Conservation (phyloP, 2,113 vertebrate species). For the Psilopsiagon aymara region DNA sequence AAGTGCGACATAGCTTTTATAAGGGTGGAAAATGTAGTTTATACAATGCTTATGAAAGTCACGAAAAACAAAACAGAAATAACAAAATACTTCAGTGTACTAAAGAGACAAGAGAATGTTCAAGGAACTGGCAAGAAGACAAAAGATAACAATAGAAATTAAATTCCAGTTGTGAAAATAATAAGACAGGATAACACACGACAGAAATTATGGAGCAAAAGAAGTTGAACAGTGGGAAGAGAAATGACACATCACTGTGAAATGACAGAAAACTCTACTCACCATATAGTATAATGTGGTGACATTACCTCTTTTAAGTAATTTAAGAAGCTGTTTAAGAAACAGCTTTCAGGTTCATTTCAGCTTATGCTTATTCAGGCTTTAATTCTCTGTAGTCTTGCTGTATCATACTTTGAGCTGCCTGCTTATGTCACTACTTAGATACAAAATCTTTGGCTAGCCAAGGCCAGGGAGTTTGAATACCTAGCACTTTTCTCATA, state of each 20-base stretch:
- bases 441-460: not conserved
- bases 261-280: not conserved
- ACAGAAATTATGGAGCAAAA: not conserved
- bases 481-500: not conserved
- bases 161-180: slow-evolving; percentile 14
- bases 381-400: not conserved
- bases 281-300: not conserved
- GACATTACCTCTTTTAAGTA: not conserved
- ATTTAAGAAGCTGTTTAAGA: not conserved
- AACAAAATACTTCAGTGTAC: not conserved
- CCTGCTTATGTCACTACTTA: not conserved
- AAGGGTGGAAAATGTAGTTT: not conserved
- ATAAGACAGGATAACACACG: not conserved
- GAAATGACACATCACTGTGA: not conserved
- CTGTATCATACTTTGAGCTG: slow-evolving; percentile 22
- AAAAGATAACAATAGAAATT: slow-evolving; percentile 15
- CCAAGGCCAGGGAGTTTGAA: not conserved
- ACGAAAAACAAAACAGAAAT: not conserved
- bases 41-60: not conserved
- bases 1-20: not conserved
- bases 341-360: not conserved
- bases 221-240: not conserved
- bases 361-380: not conserved
- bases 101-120: not conserved
- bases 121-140: slow-evolving; percentile 6